A percentile compares a stretch with the other conserved stretches of the same genome.
Evolutionary conservation across 2,888 invertebrate species (phyloP).

Genomic region (Calliopum simillimum): DNA sequence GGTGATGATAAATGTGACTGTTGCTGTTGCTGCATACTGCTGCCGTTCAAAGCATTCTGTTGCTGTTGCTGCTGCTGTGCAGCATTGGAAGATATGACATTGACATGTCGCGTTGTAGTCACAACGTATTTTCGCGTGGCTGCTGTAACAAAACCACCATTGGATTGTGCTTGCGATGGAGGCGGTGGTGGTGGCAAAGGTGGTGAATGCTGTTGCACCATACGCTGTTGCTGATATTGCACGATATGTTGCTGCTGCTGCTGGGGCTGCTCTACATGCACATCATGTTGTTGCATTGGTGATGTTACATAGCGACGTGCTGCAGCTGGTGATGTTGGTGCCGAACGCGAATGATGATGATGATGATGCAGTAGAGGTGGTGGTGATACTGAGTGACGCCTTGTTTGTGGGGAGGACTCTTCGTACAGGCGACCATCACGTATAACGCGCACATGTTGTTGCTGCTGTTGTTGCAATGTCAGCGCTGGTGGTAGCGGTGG

Average conservation of each 20-base stretch:
- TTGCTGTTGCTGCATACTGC: slow-evolving; percentile 47
- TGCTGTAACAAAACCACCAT: slow-evolving; percentile 44
- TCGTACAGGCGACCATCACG: slow-evolving; percentile 66
- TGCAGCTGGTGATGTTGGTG: slow-evolving; percentile 40
- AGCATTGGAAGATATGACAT: slow-evolving; percentile 61
- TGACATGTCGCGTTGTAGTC: slow-evolving; percentile 59
- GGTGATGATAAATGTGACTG: slow-evolving; percentile 44
- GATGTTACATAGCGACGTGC: slow-evolving; percentile 50
- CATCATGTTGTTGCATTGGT: slow-evolving; percentile 35
- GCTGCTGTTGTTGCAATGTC: slow-evolving; percentile 44
- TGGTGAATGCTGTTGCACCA: slow-evolving; percentile 47
- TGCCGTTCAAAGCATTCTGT: slow-evolving; percentile 45
- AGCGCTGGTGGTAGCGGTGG: slow-evolving; percentile 47
- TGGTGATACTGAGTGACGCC: slow-evolving; percentile 34
- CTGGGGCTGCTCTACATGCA: slow-evolving; percentile 27
- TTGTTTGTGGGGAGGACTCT: slow-evolving; percentile 49
- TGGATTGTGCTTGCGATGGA: slow-evolving; percentile 35
- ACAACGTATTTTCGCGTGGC: slow-evolving; percentile 62
- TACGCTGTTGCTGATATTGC: slow-evolving; percentile 42
- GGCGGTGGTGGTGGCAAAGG: slow-evolving; percentile 46
- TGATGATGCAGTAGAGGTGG: slow-evolving; percentile 34
- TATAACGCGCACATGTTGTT: slow-evolving; percentile 66
- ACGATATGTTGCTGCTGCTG: slow-evolving; percentile 37
- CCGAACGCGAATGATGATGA: slow-evolving; percentile 28
- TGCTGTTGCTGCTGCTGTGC: slow-evolving; percentile 50